A percentile compares a stretch with the other conserved stretches of the same genome.
Evolutionary conservation across 2,113 vertebrate species (phyloP).

Genomic region (Sus scrofa): T2T-Sscrofa CM000815.6:121037501-121038000

Average conservation of each 20-base stretch:
- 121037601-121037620: not conserved
- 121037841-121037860: not conserved
- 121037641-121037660: not conserved
- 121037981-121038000: not conserved
- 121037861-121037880: not conserved
- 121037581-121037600: not conserved
- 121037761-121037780: accelerated
- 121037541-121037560: not conserved
- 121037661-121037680: not conserved
- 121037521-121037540: not conserved
- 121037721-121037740: not conserved
- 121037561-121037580: not conserved
- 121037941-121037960: not conserved
- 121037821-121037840: not conserved
- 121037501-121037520: no score
- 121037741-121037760: not conserved
- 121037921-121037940: not conserved
- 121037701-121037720: not conserved
- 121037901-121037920: not conserved
- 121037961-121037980: not conserved
- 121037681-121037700: not conserved
- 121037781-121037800: not conserved
- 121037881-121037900: not conserved
- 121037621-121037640: not conserved
- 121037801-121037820: not conserved